Conservation (phyloP, 2,888 invertebrate genomes). For the Emmelina monodactyla region DNA sequence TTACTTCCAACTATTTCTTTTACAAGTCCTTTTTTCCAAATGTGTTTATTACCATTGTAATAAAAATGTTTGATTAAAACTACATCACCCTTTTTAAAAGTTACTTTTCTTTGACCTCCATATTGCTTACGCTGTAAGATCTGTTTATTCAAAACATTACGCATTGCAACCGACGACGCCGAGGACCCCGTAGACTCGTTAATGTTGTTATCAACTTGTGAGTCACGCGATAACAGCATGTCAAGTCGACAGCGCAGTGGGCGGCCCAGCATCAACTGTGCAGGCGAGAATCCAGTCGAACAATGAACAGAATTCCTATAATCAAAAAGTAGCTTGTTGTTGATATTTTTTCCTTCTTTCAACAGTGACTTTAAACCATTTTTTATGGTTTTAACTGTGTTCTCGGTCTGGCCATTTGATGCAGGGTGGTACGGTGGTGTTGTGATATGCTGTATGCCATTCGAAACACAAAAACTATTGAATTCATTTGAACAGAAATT, state of each 20-base stretch:
- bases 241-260: too few relatives aligned
- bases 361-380: conserved; percentile 12
- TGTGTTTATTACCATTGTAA: conserved; percentile 7
- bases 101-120: conserved; percentile 5
- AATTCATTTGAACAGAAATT: conserved; percentile 8
- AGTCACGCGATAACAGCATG: conserved; percentile 3
- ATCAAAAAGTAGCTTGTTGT: too few relatives aligned
- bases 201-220: too few relatives aligned
- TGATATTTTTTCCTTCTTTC: neutral
- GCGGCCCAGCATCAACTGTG: too few relatives aligned
- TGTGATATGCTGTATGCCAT: too few relatives aligned
- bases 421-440: too few relatives aligned
- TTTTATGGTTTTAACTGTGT: too few relatives aligned
- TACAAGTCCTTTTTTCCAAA: conserved; percentile 5
- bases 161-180: neutral
- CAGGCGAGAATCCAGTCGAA: too few relatives aligned
- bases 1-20: conserved; percentile 2
- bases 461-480: too few relatives aligned
- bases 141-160: conserved; percentile 9
- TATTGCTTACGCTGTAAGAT: conserved; percentile 6
- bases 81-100: conserved; percentile 5
- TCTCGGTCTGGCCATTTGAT: too few relatives aligned
- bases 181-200: too few relatives aligned
- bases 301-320: too few relatives aligned
- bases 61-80: conserved; percentile 9